phyloP scores from a whole-genome alignment of 1,140 invertebrate genomes.

The Apis laboriosa region DNA sequence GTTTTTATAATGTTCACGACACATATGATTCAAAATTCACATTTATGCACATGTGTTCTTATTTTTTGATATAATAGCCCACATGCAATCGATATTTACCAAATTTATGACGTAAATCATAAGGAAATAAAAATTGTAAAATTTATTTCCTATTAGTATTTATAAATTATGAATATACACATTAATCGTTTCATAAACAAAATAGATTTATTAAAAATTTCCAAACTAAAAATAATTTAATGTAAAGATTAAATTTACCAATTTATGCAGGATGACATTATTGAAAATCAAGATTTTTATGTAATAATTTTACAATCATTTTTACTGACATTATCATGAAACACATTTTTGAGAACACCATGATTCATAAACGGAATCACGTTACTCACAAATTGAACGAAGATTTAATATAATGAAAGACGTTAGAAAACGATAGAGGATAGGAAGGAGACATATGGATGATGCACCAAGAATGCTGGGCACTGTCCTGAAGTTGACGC shows the following conservation, averaged over 20 bases:
- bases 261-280: not conserved
- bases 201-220: not conserved
- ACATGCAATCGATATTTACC: not conserved
- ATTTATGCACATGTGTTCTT: not conserved
- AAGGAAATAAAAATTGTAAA: conserved; percentile 21
- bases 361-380: not conserved
- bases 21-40: not conserved
- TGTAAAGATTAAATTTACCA: not conserved
- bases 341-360: not conserved
- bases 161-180: too few species aligned
- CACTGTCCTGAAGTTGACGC: conserved; percentile 37
- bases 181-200: too few species aligned
- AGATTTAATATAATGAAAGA: not conserved
- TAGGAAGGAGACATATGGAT: conserved; percentile 13
- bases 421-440: not conserved
- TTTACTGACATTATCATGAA: not conserved
- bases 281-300: not conserved
- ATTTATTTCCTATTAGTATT: conserved; percentile 1
- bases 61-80: conserved; percentile 10
- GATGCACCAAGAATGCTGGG: conserved; percentile 38
- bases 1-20: not conserved
- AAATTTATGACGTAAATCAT: not conserved
- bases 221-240: not conserved
- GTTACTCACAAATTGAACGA: too few species aligned
- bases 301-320: not conserved